phyloP scores from a whole-genome alignment of 2,113 vertebrate genomes.

The Poeciliopsis occidentalis region DNA sequence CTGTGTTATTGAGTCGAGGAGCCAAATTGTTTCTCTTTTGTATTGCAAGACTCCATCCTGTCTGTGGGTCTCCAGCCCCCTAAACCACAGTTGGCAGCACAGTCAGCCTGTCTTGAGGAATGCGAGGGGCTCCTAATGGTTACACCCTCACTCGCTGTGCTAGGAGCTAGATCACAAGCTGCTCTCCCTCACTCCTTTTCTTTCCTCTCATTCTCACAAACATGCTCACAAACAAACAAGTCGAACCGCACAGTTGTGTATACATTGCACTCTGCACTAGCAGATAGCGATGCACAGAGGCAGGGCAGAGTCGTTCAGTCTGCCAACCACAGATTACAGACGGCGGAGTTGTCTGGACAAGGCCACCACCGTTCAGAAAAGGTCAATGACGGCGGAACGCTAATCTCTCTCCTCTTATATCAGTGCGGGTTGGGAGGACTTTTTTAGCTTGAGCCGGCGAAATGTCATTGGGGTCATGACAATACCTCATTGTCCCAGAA shows the following conservation, averaged over 20 bases:
- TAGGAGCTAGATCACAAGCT: conserved; percentile 59
- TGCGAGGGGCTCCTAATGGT: conserved; percentile 77
- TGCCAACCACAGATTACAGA: conserved; percentile 51
- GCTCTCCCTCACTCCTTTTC: conserved; percentile 51
- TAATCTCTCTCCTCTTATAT: conserved; percentile 53
- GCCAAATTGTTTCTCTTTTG: conserved; percentile 84
- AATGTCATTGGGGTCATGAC: conserved; percentile 49
- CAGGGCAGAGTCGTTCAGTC: conserved; percentile 52
- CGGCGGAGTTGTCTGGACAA: conserved; percentile 61
- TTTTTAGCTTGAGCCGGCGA: conserved; percentile 48
- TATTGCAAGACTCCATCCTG: conserved; percentile 84
- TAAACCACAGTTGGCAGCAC: conserved; percentile 82
- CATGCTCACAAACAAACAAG: conserved; percentile 65
- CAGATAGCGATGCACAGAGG: conserved; percentile 15
- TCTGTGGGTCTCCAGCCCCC: conserved; percentile 83
- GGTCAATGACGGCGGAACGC: conserved; percentile 64
- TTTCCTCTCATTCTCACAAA: conserved; percentile 42
- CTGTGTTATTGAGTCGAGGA: conserved; percentile 78
- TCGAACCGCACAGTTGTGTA: conserved; percentile 39
- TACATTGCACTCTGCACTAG: conserved; percentile 2
- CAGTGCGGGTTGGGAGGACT: conserved; percentile 53
- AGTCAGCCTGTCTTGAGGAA: conserved; percentile 78
- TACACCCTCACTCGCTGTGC: conserved; percentile 66
- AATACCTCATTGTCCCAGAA: neutral
- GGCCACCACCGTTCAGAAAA: conserved; percentile 53